Evolutionary conservation across 2,113 vertebrate species (phyloP).

Genomic region (Rhodinocichla rosea): DNA sequence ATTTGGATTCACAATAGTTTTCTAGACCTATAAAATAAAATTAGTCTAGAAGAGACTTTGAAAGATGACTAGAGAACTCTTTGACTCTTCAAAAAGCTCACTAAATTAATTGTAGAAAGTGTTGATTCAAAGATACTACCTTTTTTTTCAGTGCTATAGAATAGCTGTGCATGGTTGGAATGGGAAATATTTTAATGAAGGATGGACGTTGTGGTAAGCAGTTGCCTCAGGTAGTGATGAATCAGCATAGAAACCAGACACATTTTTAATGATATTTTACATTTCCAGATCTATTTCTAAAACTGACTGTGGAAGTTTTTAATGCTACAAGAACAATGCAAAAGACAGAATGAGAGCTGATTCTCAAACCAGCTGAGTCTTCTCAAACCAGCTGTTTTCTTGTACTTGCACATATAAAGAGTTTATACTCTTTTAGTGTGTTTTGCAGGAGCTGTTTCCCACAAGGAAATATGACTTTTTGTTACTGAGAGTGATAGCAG

Average conservation of each 20-base stretch:
- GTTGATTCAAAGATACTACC: background rate
- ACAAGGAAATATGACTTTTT: background rate
- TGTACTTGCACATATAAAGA: background rate
- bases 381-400: background rate
- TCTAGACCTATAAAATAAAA: background rate
- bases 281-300: background rate
- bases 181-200: background rate
- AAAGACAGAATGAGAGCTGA: background rate
- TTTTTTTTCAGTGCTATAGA: background rate
- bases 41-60: background rate
- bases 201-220: background rate
- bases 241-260: background rate
- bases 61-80: background rate
- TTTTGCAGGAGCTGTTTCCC: background rate
- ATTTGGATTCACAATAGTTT: background rate
- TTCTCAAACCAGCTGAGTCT: background rate
- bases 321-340: background rate
- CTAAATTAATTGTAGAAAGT: background rate
- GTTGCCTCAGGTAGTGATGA: background rate
- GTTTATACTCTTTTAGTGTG: background rate
- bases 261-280: background rate
- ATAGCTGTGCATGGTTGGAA: background rate
- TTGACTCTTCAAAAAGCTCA: background rate
- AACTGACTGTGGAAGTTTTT: background rate
- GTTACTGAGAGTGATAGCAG: background rate